phyloP scores from a whole-genome alignment of 2,888 invertebrate species.

The Limnephilus lunatus region DNA sequence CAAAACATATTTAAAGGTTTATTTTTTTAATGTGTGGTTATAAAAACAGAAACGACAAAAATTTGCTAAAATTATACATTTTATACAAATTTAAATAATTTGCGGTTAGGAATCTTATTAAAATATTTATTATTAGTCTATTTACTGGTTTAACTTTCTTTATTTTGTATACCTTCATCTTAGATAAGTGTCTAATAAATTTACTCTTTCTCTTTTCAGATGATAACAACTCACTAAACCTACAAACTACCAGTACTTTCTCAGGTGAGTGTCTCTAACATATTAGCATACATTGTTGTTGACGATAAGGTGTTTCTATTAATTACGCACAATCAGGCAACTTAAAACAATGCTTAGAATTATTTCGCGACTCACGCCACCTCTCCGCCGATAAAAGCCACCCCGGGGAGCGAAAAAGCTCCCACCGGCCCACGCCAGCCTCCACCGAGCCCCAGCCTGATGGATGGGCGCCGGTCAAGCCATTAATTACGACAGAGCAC shows the following conservation, averaged over 20 bases:
- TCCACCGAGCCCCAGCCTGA: constrained; percentile 51
- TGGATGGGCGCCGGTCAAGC: constrained; percentile 58
- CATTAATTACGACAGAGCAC: constrained; percentile 59
- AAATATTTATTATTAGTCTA: not conserved
- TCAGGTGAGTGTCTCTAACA: not conserved
- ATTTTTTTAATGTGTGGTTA: too few relatives aligned
- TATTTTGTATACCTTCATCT: not conserved
- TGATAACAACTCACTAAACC: not conserved
- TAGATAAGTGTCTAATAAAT: not conserved
- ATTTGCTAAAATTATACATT: too few relatives aligned
- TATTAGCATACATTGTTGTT: not conserved
- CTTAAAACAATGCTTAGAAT: not conserved
- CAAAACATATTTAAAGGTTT: too few relatives aligned
- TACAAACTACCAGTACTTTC: not conserved
- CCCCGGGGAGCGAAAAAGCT: not conserved
- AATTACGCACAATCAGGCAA: not conserved
- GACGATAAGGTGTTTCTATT: not conserved
- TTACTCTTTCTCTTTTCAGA: not conserved
- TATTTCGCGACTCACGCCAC: constrained; percentile 7
- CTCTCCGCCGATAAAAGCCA: constrained; percentile 9
- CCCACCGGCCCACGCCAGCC: not conserved
- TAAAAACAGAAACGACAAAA: too few relatives aligned
- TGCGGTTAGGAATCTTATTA: too few relatives aligned
- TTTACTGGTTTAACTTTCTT: not conserved
- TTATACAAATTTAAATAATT: too few relatives aligned